A percentile compares a stretch with the other conserved stretches of the same genome.
phyloP scores from a whole-genome alignment of 2,888 invertebrate genomes.

The Antheraea assamensis region DNA sequence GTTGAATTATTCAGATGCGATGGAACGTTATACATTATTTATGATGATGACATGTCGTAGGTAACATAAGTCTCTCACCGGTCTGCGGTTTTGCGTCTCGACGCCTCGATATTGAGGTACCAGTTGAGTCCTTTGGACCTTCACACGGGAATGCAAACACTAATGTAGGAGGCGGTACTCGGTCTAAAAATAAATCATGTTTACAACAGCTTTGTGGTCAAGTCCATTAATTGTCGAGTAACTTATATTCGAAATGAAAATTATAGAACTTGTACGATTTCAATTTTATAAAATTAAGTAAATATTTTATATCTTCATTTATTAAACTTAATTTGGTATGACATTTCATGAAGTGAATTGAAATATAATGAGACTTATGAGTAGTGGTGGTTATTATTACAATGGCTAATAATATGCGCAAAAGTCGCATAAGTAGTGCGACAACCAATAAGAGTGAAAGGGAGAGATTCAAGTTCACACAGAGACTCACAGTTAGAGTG shows the following conservation, averaged over 20 bases:
- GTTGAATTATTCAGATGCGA: conserved; percentile 75
- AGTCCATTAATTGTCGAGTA: not conserved
- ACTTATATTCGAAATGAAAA: not conserved
- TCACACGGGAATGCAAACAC: conserved; percentile 17
- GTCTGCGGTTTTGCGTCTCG: conserved; percentile 76
- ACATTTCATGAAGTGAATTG: no score
- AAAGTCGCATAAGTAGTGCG: no score
- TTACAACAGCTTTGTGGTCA: not conserved
- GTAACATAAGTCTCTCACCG: conserved; percentile 68
- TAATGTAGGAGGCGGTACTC: not conserved
- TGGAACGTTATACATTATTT: conserved; percentile 76
- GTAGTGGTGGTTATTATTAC: no score
- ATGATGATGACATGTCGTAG: conserved; percentile 76
- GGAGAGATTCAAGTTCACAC: no score
- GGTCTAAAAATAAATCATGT: not conserved
- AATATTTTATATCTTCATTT: no score
- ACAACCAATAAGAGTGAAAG: no score
- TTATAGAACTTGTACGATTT: not conserved
- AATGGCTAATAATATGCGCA: no score
- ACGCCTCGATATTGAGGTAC: conserved; percentile 62
- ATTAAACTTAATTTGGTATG: no score
- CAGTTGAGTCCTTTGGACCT: conserved; percentile 17
- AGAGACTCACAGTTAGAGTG: no score
- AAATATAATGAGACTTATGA: no score
- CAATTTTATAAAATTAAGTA: no score